Conservation (phyloP, 1,140 invertebrate genomes). For the Diplogasteroides magnus region DNA sequence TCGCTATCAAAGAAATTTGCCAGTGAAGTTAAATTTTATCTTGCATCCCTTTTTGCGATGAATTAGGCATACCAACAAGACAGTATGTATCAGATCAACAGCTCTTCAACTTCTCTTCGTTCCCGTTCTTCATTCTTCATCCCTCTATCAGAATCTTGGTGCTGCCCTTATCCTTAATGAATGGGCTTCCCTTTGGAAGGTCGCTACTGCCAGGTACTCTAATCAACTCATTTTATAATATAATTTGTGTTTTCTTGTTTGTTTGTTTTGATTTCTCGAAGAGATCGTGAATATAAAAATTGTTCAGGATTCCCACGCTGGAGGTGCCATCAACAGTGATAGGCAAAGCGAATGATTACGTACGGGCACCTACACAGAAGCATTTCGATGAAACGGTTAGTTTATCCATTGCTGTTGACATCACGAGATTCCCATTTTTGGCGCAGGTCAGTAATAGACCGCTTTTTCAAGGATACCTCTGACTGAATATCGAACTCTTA, state of each 20-base stretch:
- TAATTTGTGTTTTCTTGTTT: no score
- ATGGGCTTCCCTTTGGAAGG: slow-evolving; percentile 17
- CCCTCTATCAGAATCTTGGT: slow-evolving; percentile 18
- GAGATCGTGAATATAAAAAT: neutral
- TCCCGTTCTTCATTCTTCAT: slow-evolving; percentile 14
- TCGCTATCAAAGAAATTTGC: no score
- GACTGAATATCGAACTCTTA: no score
- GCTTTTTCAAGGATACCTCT: no score
- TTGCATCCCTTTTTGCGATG: no score
- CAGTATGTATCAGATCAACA: slow-evolving; percentile 18
- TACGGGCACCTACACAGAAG: neutral
- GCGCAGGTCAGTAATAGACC: no score
- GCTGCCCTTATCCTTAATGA: slow-evolving; percentile 19
- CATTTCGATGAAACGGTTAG: neutral
- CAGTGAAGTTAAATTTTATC: no score
- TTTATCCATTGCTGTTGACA: no score
- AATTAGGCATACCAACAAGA: no score
- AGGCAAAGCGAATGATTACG: neutral
- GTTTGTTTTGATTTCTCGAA: no score
- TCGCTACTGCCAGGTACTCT: neutral
- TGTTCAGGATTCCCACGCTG: neutral
- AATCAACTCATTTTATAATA: no score
- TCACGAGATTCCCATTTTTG: no score
- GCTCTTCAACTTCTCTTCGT: slow-evolving; percentile 28
- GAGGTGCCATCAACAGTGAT: neutral